These are phyloP conservation scores for Resseliella maxima DNA, from an alignment of 2,888 invertebrate genomes.

Conservation along the genomic window DNA sequence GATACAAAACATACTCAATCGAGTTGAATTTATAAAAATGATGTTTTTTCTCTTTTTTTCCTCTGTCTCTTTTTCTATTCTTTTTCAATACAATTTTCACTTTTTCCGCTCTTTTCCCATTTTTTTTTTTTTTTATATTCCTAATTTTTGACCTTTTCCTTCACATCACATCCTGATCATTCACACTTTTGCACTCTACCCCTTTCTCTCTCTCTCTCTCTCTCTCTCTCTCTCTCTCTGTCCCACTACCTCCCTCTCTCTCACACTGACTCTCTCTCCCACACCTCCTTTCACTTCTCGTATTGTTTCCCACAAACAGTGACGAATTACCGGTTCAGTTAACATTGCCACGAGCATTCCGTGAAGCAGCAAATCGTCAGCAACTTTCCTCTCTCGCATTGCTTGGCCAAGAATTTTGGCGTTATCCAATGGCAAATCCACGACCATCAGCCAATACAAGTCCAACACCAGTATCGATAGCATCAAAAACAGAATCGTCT, in stretches of 20 bases:
- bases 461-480: slow-evolving; percentile 65
- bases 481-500: slow-evolving; percentile 67
- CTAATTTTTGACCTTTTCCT: no score
- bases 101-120: no score
- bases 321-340: slow-evolving; percentile 94
- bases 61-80: not conserved
- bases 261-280: slow-evolving; percentile 63
- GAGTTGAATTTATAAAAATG: not conserved
- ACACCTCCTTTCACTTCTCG: no score
- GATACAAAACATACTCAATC: not conserved
- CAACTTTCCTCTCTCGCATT: slow-evolving; percentile 90
- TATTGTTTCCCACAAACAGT: slow-evolving; percentile 70
- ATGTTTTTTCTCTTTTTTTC: not conserved
- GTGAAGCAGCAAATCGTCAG: slow-evolving; percentile 89
- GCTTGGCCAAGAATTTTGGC: slow-evolving; percentile 89
- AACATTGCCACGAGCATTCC: slow-evolving; percentile 84
- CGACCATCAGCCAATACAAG: slow-evolving; percentile 67
- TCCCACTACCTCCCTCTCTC: no score
- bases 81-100: no score
- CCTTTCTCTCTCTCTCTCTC: no score
- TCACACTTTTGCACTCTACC: no score
- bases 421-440: slow-evolving; percentile 82
- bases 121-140: no score
- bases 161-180: no score
- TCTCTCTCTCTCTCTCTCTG: no score